Base-by-base conservation (phyloP, 2,797 vertebrate species). In the Enteromius mattozi region DNA sequence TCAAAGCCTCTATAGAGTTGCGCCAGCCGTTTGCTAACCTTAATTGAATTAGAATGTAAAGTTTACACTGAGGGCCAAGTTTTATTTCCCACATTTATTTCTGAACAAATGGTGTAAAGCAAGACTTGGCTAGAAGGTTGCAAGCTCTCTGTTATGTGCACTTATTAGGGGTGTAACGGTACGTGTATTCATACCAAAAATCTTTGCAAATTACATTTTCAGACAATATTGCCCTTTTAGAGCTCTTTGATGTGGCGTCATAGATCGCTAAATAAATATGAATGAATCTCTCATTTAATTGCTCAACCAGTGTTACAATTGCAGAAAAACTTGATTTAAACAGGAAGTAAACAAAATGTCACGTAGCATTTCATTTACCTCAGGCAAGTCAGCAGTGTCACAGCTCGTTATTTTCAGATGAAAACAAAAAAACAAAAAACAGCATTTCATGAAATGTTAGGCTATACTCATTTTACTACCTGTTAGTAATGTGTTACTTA, bases 41-140 rank as follows among this genome's bases (percentile, higher is more conserved):
- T 17, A 19, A 77, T 77, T 61, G 3, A 77, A 77, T 77, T 61
- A 42, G 14, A n/a, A 27, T 77, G 14, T 19, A 10, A 77, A 59
- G 35, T 42, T 61, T 40, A 59, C 75, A 77, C 35, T 27, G 9
- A 40, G 4, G 7, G 14, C 14, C 1, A 61, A 17, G 7, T 42
- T 21, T n/a, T 59, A 59, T 42, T 42, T 61, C n/a, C n/a, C 14
- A 19, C 0, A 1, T 61, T 45, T 45, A 13, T 14, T 45, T 12
- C 54, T 42, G 19, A 56, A 37, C 12, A 54, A 54, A 75, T 14
- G 16, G 9, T 51, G 72, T 13, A 10, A 77, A 59, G 54, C 35
- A 77, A 61, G 14, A 24, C 33, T 7, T 37, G 19, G 42, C 24
- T 49, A 42, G 68, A 71, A 71, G n/a, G 40, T 16, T 12, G 45